phyloP scores from a whole-genome alignment of 2,797 vertebrate species.

The Tenualosa ilisha region DNA sequence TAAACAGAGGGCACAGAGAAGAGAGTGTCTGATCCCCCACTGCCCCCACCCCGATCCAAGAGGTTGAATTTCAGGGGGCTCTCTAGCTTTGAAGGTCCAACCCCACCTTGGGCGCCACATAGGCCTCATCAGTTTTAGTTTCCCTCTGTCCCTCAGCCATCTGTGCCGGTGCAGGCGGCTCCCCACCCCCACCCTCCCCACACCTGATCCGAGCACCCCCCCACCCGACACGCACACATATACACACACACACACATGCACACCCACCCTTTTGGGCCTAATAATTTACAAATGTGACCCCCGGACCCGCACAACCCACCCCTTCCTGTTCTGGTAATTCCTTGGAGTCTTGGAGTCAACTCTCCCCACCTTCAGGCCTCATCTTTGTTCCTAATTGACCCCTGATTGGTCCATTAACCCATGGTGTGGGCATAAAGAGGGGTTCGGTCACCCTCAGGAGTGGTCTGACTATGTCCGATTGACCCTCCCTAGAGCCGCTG shows the following conservation, averaged over 20 bases:
- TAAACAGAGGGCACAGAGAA: constrained; percentile 60
- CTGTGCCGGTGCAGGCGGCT: constrained; percentile 45
- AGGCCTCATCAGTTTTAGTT: constrained; percentile 50
- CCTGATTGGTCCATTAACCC: constrained; percentile 87
- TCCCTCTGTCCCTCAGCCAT: constrained; percentile 52
- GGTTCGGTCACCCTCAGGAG: constrained; percentile 60
- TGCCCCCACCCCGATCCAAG: constrained; percentile 20
- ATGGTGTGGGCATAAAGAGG: constrained; percentile 49
- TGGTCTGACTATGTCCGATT: constrained; percentile 38
- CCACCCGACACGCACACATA: constrained; percentile 39
- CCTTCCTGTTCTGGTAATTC: constrained; percentile 23
- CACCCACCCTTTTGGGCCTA: constrained; percentile 61
- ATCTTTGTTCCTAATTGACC: constrained; percentile 74
- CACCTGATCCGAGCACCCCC: background rate
- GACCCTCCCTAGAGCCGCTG: constrained; percentile 27
- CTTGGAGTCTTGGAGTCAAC: background rate
- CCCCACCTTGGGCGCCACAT: constrained; percentile 26
- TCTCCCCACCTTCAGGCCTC: constrained; percentile 31
- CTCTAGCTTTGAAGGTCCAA: constrained; percentile 54
- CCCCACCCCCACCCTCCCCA: no score
- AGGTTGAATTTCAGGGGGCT: constrained; percentile 51
- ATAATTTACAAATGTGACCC: constrained; percentile 72
- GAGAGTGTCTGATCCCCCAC: constrained; percentile 49
- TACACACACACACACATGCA: constrained; percentile 37
- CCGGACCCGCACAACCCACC: constrained; percentile 43